Base-by-base conservation (phyloP, 2,113 vertebrate genomes). In the Bubo bubo region DNA sequence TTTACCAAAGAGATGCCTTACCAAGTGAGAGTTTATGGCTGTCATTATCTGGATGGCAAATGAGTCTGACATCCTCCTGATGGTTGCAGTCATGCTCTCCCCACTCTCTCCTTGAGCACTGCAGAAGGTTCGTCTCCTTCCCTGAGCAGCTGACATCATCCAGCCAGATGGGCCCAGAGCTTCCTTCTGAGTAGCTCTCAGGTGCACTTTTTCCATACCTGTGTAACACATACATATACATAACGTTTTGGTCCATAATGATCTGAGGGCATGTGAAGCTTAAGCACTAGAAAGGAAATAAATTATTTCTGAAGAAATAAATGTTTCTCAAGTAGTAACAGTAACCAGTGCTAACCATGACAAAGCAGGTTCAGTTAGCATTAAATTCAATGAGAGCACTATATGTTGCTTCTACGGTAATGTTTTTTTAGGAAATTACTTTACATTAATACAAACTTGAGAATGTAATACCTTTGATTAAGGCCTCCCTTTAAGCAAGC, bases 141-240 rank as follows among this genome's bases (percentile, higher is more conserved):
- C 99, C 99, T 0, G 98, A 98, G 97, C 99, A 99, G 96, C 96
- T 98, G 91, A 99, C 98, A 22, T 99, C 99, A 59, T 99, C 99
- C 98, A 99, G 56, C 96, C 99, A 98, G 96, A 99, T 99, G 39
- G 98, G 98, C 92, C 98, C 98, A 4, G 95, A 58, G 37, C 97
- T 97, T 80, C 91, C 97, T 80, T 98, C 98, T 9, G 98, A 98
- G 67, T 93, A 97, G 79, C 94, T 96, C 64, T 97, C 97, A 5
- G 97, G 75, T 8, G 95, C 85, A 8, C 96, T 98, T 93, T 97
- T 98, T 21, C 99, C 98, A 34, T 98, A 98, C 95, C 99, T 99
- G 96, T 6, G 4, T 72, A 86, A 93, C 41, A 94, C 27, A 72
- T 17, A 86, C 2, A 0, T 27, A 10, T 8, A 58, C 6, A 1